Evolutionary conservation across 2,113 vertebrate genomes (phyloP).

Genomic region (Loxodonta africana): DNA sequence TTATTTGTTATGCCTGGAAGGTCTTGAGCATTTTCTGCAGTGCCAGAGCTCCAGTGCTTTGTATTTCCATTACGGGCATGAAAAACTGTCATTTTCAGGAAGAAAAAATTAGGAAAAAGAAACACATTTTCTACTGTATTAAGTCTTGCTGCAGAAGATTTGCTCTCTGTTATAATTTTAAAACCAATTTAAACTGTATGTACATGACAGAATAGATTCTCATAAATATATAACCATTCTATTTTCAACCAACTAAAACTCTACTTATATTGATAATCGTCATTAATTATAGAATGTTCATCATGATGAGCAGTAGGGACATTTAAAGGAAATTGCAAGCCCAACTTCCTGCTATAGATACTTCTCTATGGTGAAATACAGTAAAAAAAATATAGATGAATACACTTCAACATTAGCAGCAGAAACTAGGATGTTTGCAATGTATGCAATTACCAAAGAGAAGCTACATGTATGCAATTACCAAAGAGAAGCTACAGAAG

Average conservation of each 20-base stretch:
- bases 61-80: slow-evolving; percentile 39
- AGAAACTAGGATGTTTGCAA: neutral
- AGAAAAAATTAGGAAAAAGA: slow-evolving; percentile 7
- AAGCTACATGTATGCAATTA: neutral
- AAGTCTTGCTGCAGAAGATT: slow-evolving; percentile 41
- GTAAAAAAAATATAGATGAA: neutral
- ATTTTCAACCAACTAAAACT: slow-evolving; percentile 41
- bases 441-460: neutral
- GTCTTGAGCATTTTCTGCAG: slow-evolving; percentile 66
- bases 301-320: neutral
- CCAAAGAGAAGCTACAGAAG: neutral
- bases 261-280: neutral
- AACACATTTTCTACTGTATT: slow-evolving; percentile 48
- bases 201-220: slow-evolving; percentile 27
- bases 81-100: slow-evolving; percentile 67
- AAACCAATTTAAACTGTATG: slow-evolving; percentile 36
- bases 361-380: slow-evolving; percentile 2
- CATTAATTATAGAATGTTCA: neutral
- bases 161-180: slow-evolving; percentile 45
- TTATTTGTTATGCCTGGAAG: slow-evolving; percentile 76
- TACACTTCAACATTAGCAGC: neutral
- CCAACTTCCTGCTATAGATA: neutral
- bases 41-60: slow-evolving; percentile 38
- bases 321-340: neutral
- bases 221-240: slow-evolving; percentile 64